Conservation (phyloP, 2,888 invertebrate genomes). For the Scelioninae gen. 1 region DNA sequence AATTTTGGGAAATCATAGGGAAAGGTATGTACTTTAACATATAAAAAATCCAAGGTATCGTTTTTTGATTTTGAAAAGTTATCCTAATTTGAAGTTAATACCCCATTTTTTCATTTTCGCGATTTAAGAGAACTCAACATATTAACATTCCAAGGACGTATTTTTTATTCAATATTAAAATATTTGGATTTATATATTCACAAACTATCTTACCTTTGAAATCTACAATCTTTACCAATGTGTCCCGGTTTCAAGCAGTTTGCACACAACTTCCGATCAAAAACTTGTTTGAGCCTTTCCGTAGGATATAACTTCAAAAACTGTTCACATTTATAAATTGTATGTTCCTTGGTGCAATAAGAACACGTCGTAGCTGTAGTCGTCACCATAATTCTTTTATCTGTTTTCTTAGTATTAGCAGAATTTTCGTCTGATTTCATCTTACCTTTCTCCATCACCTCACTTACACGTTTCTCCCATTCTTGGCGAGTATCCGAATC, state of each 20-base stretch:
- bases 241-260: constrained; percentile 29
- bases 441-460: constrained; percentile 14
- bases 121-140: no score
- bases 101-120: no score
- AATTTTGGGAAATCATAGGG: no score
- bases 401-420: background rate
- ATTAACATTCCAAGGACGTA: no score
- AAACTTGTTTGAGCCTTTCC: constrained; percentile 4
- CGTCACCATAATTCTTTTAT: constrained; percentile 5
- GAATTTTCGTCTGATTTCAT: background rate
- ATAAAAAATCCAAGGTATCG: no score
- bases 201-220: no score
- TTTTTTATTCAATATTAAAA: no score
- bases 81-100: no score
- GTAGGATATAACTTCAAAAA: constrained; percentile 12
- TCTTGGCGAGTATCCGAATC: constrained; percentile 25
- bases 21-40: no score
- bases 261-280: constrained; percentile 7
- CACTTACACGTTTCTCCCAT: constrained; percentile 34
- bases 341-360: constrained; percentile 6
- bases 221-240: constrained; percentile 21
- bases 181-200: no score
- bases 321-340: constrained; percentile 18
- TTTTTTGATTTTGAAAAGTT: no score
- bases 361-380: background rate